Evolutionary conservation across 2,797 vertebrate genomes (phyloP).

Genomic region (Tympanoctomys barrerae): DNA sequence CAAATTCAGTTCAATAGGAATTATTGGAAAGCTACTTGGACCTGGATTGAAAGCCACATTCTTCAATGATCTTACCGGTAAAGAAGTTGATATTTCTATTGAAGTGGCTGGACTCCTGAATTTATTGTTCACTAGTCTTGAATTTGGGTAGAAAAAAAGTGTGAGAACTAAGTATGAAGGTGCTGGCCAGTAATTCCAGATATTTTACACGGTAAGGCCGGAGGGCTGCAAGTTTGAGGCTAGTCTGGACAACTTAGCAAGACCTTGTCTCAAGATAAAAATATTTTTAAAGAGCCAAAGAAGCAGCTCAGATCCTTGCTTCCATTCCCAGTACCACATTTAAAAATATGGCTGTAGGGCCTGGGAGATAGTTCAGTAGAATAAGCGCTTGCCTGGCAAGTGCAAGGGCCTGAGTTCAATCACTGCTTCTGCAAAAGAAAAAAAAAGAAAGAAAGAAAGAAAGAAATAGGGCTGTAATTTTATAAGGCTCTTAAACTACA

Average conservation of each 20-base stretch:
- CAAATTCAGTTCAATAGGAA: not conserved
- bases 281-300: not conserved
- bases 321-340: not conserved
- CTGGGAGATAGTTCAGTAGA: no score
- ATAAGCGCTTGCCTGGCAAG: no score
- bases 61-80: not conserved
- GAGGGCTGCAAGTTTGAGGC: not conserved
- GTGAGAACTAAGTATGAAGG: not conserved
- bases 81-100: conserved; percentile 15
- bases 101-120: not conserved
- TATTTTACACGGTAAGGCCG: not conserved
- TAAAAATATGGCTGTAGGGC: not conserved
- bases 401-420: no score
- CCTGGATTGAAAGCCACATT: not conserved
- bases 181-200: not conserved
- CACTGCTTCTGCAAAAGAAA: no score
- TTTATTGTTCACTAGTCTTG: conserved; percentile 56
- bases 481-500: conserved; percentile 26
- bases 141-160: conserved; percentile 28
- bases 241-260: not conserved
- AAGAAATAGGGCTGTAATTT: not conserved
- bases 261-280: not conserved
- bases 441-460: no score
- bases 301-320: not conserved
- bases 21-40: not conserved